Conservation (phyloP, 2,113 vertebrate species). For the Carlito syrichta region DNA sequence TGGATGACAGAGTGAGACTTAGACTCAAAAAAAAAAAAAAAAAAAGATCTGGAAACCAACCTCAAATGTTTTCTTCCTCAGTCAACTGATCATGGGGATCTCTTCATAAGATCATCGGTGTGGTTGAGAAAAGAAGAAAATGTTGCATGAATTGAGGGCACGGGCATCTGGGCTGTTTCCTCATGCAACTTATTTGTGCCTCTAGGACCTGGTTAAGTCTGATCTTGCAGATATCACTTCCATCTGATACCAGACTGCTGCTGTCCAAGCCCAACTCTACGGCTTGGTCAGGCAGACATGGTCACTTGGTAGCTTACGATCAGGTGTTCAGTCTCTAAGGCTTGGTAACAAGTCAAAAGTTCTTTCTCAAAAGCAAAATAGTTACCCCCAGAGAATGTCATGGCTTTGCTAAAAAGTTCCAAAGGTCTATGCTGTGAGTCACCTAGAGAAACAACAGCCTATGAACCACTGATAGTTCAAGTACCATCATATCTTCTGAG, state of each 20-base stretch:
- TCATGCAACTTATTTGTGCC: not conserved
- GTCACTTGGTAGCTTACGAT: not conserved
- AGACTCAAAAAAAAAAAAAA: too few relatives aligned
- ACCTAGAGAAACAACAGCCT: not conserved
- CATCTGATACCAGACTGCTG: not conserved
- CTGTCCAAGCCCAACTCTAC: not conserved
- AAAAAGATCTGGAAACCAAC: not conserved
- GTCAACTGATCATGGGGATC: not conserved
- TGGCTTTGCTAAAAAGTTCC: conserved; percentile 6
- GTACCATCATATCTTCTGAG: not conserved
- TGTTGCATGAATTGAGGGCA: not conserved
- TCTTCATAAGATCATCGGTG: not conserved
- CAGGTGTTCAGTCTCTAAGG: not conserved
- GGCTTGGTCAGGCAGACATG: not conserved
- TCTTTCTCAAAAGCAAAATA: not conserved
- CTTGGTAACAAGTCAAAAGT: not conserved
- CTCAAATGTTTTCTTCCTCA: not conserved
- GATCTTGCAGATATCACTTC: not conserved
- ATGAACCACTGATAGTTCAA: not conserved
- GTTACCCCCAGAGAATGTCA: not conserved
- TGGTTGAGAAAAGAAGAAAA: not conserved
- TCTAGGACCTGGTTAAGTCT: not conserved
- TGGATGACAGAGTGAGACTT: too few relatives aligned
- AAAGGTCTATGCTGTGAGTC: not conserved
- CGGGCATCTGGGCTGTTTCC: not conserved